Conservation (phyloP, 2,888 invertebrate genomes). For the Margaritifera margaritifera region DNA sequence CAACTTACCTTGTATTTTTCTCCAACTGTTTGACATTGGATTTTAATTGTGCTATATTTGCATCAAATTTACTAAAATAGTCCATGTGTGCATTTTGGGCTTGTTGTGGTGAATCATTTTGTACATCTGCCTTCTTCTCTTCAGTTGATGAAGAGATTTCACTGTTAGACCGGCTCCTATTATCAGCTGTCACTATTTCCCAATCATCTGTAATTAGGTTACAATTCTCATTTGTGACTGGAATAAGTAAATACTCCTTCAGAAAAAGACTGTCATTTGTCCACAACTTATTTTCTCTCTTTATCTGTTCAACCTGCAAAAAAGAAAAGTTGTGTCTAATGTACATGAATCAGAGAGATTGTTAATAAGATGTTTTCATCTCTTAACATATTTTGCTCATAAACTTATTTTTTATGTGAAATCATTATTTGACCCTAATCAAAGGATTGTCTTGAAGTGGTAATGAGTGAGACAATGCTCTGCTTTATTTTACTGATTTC, state of each 20-base stretch:
- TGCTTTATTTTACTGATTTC: too few relatives aligned
- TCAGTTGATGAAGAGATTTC: constrained; percentile 19
- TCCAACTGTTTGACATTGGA: constrained; percentile 69
- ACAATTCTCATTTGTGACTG: constrained; percentile 72
- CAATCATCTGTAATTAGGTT: constrained; percentile 44
- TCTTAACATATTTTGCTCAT: too few relatives aligned
- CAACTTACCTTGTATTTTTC: constrained; percentile 54
- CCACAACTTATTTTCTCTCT: constrained; percentile 91
- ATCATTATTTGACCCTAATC: too few relatives aligned
- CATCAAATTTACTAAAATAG: constrained; percentile 73
- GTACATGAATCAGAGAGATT: not conserved
- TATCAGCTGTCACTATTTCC: constrained; percentile 35
- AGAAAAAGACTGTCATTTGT: constrained; percentile 94
- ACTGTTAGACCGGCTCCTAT: constrained; percentile 38
- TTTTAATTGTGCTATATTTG: constrained; percentile 71
- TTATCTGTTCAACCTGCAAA: constrained; percentile 92
- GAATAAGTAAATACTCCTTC: constrained; percentile 89
- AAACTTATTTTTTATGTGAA: too few relatives aligned
- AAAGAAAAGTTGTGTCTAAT: constrained; percentile 49
- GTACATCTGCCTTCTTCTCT: not conserved
- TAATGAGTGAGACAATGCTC: too few relatives aligned
- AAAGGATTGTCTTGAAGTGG: too few relatives aligned
- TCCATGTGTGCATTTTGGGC: constrained; percentile 45
- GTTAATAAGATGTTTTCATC: too few relatives aligned
- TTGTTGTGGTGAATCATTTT: not conserved